These are phyloP conservation scores for Ischnura elegans DNA, from an alignment of 2,888 invertebrate genomes.

Conservation along the genomic window DNA sequence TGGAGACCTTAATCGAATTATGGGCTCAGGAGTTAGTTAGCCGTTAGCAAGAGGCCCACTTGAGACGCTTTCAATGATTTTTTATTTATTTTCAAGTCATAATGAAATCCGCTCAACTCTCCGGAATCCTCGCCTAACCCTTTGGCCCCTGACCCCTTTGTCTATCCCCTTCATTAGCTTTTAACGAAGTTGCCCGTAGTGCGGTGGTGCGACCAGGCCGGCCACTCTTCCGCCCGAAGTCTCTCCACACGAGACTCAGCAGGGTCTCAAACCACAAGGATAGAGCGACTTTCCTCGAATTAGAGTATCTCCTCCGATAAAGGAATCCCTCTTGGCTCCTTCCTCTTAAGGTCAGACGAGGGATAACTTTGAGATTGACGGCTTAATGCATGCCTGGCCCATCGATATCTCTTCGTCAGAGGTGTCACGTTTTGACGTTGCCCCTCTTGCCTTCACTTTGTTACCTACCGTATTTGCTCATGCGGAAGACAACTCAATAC, in stretches of 20 bases:
- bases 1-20: not conserved
- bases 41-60: not conserved
- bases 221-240: not conserved
- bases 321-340: not conserved
- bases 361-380: not conserved
- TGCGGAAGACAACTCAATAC: no score
- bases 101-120: no score
- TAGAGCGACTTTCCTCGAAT: not conserved
- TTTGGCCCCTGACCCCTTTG: not conserved
- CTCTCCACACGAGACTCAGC: not conserved
- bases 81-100: no score
- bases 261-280: not conserved
- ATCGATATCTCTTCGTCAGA: not conserved
- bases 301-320: not conserved
- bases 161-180: not conserved
- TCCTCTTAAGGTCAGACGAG: constrained; percentile 17
- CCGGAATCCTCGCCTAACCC: not conserved
- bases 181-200: not conserved
- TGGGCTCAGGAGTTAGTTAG: not conserved
- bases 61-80: not conserved
- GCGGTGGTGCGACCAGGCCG: constrained; percentile 3
- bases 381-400: not conserved
- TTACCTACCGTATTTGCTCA: no score
- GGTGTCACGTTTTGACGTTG: not conserved
- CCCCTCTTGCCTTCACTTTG: not conserved